Conservation (phyloP, 2,888 invertebrate genomes). For the Notocelia uddmanniana region DNA sequence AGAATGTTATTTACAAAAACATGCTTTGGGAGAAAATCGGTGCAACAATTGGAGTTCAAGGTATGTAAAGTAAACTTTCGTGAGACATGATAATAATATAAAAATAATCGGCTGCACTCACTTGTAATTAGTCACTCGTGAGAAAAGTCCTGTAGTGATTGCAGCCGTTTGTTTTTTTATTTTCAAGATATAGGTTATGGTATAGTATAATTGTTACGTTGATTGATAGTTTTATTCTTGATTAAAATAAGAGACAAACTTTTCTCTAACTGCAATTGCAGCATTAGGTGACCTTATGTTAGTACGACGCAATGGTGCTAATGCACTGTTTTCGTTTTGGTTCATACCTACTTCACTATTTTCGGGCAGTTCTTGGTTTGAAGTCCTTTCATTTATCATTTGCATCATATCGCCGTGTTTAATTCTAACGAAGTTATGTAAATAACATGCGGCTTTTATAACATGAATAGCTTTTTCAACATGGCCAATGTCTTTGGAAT, state of each 20-base stretch:
- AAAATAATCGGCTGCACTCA: too few species aligned
- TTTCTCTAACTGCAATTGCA: constrained; percentile 1
- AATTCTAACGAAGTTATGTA: constrained; percentile 1
- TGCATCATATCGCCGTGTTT: not conserved
- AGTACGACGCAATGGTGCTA: not conserved
- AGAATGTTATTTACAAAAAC: not conserved
- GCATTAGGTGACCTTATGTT: not conserved
- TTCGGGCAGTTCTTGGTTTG: constrained; percentile 1
- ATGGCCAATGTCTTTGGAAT: not conserved
- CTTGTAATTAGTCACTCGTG: too few species aligned
- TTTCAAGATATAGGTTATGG: not conserved
- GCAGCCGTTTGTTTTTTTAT: too few species aligned
- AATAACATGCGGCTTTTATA: not conserved
- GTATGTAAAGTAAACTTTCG: too few species aligned
- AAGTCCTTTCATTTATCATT: not conserved
- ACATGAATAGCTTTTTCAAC: not conserved
- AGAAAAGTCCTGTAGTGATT: too few species aligned
- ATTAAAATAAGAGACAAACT: constrained; percentile 2
- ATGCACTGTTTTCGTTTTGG: not conserved
- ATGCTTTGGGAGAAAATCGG: not conserved
- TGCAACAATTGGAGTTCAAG: not conserved
- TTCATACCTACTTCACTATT: not conserved
- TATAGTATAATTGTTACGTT: not conserved
- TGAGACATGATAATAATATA: too few species aligned
- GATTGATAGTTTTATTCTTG: not conserved